phyloP scores from a whole-genome alignment of 2,888 invertebrate genomes.

The Lottia gigantea region DNA sequence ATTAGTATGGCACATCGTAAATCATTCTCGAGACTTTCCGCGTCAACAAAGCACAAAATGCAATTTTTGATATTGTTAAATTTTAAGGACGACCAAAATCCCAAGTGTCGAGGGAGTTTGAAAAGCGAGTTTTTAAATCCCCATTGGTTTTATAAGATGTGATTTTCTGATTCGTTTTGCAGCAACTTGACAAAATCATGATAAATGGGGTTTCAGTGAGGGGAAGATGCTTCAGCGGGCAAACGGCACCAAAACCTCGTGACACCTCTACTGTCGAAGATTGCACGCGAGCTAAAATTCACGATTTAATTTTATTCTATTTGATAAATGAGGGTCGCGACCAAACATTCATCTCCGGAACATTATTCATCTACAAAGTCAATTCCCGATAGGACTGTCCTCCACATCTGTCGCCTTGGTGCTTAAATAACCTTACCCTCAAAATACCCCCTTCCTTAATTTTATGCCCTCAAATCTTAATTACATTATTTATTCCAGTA shows the following conservation, averaged over 20 bases:
- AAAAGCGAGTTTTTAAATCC: slow-evolving; percentile 11
- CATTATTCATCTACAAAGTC: slow-evolving; percentile 11
- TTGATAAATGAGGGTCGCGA: slow-evolving; percentile 11
- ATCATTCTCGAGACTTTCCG: slow-evolving; percentile 2
- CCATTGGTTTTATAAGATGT: slow-evolving; percentile 5
- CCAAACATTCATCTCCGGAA: slow-evolving; percentile 7
- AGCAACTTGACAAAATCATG: slow-evolving; percentile 7
- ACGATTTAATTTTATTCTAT: slow-evolving; percentile 8
- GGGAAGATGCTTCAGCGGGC: slow-evolving; percentile 4
- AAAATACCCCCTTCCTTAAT: not conserved
- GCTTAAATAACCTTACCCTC: not conserved
- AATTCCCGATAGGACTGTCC: slow-evolving; percentile 9
- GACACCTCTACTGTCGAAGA: slow-evolving; percentile 8
- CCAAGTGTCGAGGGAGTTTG: slow-evolving; percentile 10
- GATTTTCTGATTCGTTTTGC: slow-evolving; percentile 11
- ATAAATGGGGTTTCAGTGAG: slow-evolving; percentile 8
- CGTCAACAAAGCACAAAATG: slow-evolving; percentile 11
- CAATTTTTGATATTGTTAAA: slow-evolving; percentile 11
- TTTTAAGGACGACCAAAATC: slow-evolving; percentile 8
- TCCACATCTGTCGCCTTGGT: not conserved
- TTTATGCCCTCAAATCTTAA: no score
- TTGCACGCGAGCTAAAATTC: slow-evolving; percentile 6
- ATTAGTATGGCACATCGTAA: slow-evolving; percentile 3
- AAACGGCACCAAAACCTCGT: slow-evolving; percentile 8
- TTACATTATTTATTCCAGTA: no score